These are phyloP conservation scores for Drosophila maculinotata DNA, from an alignment of 2,888 invertebrate genomes.

Conservation along the genomic window DNA sequence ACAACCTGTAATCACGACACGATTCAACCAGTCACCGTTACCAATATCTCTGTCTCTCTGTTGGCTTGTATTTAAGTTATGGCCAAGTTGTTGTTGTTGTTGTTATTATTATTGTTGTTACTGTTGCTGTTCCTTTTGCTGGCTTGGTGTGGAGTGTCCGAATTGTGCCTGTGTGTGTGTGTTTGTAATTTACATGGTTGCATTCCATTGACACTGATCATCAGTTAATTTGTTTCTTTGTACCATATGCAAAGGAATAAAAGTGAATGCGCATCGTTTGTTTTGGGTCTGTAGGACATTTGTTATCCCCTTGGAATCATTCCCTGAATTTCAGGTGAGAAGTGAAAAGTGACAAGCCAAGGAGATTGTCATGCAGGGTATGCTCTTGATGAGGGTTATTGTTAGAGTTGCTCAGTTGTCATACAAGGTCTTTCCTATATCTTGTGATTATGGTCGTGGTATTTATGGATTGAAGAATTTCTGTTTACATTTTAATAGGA, in stretches of 20 bases:
- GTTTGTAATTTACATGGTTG: constrained; percentile 80
- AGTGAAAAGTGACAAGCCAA: constrained; percentile 48
- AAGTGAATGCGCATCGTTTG: constrained; percentile 83
- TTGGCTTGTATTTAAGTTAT: constrained; percentile 38
- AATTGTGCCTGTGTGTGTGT: constrained; percentile 17
- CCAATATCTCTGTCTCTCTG: constrained; percentile 39
- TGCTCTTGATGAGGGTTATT: constrained; percentile 21
- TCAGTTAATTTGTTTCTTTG: constrained; percentile 83
- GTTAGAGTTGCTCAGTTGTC: too few species aligned
- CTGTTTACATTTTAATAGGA: too few species aligned
- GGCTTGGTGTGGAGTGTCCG: constrained; percentile 23
- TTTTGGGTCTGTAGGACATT: constrained; percentile 83
- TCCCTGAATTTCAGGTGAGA: constrained; percentile 24
- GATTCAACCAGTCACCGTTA: constrained; percentile 55
- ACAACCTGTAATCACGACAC: constrained; percentile 81
- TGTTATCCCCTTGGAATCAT: constrained; percentile 69
- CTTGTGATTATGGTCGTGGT: not conserved
- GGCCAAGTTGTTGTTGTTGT: constrained; percentile 32
- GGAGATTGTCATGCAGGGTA: too few species aligned
- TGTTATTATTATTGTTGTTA: constrained; percentile 36
- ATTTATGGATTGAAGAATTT: too few species aligned
- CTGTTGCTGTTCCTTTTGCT: too few species aligned
- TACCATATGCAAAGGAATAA: constrained; percentile 63
- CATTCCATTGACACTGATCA: constrained; percentile 84
- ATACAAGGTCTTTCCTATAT: not conserved